These are phyloP conservation scores for Paratilapia polleni DNA, from an alignment of 2,113 vertebrate species.

Conservation along the genomic window DNA sequence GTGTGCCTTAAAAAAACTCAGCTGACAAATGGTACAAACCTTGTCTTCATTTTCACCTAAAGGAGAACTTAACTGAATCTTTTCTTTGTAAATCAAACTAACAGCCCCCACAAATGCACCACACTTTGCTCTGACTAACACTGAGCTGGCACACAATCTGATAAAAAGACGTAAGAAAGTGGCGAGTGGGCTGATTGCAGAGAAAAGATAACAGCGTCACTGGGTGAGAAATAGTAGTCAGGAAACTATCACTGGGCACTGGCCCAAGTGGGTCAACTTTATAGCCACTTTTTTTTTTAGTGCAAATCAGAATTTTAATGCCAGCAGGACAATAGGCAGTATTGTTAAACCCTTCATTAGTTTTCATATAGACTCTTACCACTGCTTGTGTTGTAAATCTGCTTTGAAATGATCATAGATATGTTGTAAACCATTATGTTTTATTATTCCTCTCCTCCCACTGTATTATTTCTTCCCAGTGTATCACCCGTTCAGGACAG, in stretches of 20 bases:
- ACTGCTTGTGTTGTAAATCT: not conserved
- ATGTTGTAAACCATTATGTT: constrained; percentile 26
- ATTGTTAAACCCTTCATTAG: constrained; percentile 18
- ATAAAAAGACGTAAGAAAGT: constrained; percentile 40
- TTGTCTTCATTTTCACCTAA: constrained; percentile 25
- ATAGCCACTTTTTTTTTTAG: not conserved
- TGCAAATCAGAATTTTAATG: not conserved
- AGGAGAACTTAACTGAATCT: constrained; percentile 15
- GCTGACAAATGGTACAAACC: constrained; percentile 6
- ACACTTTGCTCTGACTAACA: constrained; percentile 46
- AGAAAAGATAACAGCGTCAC: constrained; percentile 35
- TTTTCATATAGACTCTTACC: not conserved
- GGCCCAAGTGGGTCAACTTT: constrained; percentile 18
- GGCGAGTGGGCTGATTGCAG: constrained; percentile 34
- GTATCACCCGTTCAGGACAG: constrained; percentile 23
- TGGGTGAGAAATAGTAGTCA: constrained; percentile 33
- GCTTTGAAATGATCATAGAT: not conserved
- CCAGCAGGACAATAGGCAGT: not conserved
- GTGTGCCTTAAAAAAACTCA: not conserved
- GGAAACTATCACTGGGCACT: constrained; percentile 19
- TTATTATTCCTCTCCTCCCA: constrained; percentile 11
- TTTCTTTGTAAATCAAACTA: constrained; percentile 35
- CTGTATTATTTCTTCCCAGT: constrained; percentile 18
- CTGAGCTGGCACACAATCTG: constrained; percentile 41
- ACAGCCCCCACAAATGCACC: constrained; percentile 30